These are phyloP conservation scores for Metalampra italica DNA, from an alignment of 2,888 invertebrate species.

Conservation along the genomic window DNA sequence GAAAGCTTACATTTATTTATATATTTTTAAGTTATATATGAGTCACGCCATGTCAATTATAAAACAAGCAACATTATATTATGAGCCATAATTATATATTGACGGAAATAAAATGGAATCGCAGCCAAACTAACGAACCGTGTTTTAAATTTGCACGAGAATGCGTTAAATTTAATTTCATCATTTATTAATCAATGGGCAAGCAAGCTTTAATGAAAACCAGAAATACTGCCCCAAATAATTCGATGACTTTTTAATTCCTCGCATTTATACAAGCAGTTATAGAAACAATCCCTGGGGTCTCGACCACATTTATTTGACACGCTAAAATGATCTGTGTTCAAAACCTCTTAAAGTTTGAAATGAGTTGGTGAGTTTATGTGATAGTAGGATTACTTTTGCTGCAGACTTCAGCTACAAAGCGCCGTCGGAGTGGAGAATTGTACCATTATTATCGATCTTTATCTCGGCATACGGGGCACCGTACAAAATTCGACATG, in stretches of 20 bases:
- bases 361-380: neutral
- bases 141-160: neutral
- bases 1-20: too few relatives aligned
- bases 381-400: neutral
- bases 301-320: neutral
- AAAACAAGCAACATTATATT: too few relatives aligned
- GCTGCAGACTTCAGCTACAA: neutral
- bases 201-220: slow-evolving; percentile 2
- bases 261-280: slow-evolving; percentile 2
- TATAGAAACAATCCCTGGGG: neutral
- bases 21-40: too few relatives aligned
- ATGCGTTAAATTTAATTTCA: neutral
- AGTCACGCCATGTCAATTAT: too few relatives aligned
- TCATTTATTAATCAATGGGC: neutral
- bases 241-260: slow-evolving; percentile 7
- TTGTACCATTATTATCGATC: slow-evolving; percentile 52
- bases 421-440: slow-evolving; percentile 26
- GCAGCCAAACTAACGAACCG: too few relatives aligned
- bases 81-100: too few relatives aligned
- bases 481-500: slow-evolving; percentile 60
- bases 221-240: slow-evolving; percentile 5
- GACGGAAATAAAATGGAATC: too few relatives aligned
- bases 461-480: slow-evolving; percentile 41
- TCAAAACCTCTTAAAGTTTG: neutral
- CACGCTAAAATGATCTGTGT: neutral